These are phyloP conservation scores for Lasius fuliginosus DNA, from an alignment of 2,888 invertebrate genomes.

Conservation along the genomic window DNA sequence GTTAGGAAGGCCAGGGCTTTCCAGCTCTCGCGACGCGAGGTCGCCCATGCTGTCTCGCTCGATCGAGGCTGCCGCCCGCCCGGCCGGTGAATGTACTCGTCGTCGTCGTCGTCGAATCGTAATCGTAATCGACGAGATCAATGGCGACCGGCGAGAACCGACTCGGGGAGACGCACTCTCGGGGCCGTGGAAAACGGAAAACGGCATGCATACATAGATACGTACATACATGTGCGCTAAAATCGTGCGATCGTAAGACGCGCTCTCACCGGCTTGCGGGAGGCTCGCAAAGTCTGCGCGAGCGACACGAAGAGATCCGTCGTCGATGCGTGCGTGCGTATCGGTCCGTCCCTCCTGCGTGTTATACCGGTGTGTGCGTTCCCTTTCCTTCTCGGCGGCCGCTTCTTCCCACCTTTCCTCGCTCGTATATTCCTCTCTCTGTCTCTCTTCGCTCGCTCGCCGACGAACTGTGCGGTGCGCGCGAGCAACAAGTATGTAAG, in stretches of 20 bases:
- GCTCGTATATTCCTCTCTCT: not conserved
- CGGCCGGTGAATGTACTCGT: not conserved
- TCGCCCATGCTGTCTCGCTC: conserved; percentile 23
- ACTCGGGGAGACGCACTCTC: not conserved
- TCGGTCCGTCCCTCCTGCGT: not conserved
- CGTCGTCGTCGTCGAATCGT: conserved; percentile 11
- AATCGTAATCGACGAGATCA: not conserved
- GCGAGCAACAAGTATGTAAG: conserved; percentile 70
- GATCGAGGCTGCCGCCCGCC: conserved; percentile 1
- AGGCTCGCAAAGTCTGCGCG: conserved; percentile 63
- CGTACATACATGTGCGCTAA: no score
- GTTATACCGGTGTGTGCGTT: not conserved
- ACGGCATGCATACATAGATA: conserved; percentile 14
- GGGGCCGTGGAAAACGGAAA: not conserved
- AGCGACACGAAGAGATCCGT: conserved; percentile 59
- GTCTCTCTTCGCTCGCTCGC: not conserved
- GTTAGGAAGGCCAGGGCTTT: conserved; percentile 64
- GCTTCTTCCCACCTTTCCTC: conserved; percentile 35
- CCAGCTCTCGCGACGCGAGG: conserved; percentile 35
- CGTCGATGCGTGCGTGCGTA: conserved; percentile 43
- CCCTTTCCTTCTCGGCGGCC: conserved; percentile 42
- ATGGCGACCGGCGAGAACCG: not conserved
- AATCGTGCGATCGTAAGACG: conserved; percentile 43
- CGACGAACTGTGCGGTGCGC: conserved; percentile 24
- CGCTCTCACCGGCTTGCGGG: conserved; percentile 69